These are phyloP conservation scores for Artibeus lituratus DNA, from an alignment of 2,797 vertebrate genomes.

Conservation along the genomic window DNA sequence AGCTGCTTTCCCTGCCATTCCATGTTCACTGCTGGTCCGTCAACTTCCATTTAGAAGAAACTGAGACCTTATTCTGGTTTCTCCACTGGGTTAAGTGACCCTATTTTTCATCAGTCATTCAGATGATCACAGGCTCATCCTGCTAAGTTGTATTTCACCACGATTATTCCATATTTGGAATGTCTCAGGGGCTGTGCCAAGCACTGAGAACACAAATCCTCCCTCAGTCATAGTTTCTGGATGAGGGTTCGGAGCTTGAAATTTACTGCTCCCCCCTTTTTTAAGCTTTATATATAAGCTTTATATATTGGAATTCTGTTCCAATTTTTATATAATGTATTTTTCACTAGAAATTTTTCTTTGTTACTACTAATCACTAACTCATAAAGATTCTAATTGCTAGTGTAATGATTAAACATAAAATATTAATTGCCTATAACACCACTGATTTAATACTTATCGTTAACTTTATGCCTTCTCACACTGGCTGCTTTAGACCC, in stretches of 20 bases:
- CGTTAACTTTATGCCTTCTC: not conserved
- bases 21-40: not conserved
- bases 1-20: not conserved
- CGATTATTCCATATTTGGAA: not conserved
- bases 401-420: slow-evolving; percentile 52
- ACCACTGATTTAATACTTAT: not conserved
- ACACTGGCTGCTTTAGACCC: not conserved
- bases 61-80: not conserved
- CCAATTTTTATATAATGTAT: slow-evolving; percentile 3
- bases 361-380: slow-evolving; percentile 34
- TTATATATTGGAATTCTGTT: slow-evolving; percentile 12
- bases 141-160: not conserved
- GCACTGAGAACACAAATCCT: not conserved
- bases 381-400: slow-evolving; percentile 36
- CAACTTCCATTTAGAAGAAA: not conserved
- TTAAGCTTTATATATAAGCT: not conserved
- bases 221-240: not conserved
- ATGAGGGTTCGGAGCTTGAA: not conserved
- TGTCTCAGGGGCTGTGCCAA: not conserved
- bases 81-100: not conserved
- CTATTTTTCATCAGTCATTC: not conserved
- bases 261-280: not conserved
- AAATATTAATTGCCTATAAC: slow-evolving; percentile 33
- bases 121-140: not conserved
- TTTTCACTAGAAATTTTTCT: slow-evolving; percentile 24